phyloP scores from a whole-genome alignment of 2,797 vertebrate genomes.

The Sternotherus odoratus region DNA sequence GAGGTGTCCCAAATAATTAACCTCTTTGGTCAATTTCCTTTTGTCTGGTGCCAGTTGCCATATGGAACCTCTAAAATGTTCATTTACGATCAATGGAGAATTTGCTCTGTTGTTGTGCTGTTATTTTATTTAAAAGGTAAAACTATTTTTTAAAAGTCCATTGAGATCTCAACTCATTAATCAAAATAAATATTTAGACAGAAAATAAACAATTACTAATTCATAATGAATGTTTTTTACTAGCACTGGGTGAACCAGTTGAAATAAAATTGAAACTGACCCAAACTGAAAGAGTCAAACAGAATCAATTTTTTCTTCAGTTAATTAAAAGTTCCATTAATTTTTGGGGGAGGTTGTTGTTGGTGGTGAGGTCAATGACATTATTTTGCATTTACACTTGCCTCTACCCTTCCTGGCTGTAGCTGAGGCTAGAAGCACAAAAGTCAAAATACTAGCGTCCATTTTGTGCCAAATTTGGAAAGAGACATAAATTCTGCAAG shows the following conservation, averaged over 20 bases:
- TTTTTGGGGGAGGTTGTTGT: not conserved
- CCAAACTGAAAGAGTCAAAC: not conserved
- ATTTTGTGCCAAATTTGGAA: conserved; percentile 3
- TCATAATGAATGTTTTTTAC: not conserved
- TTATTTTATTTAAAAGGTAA: conserved; percentile 60
- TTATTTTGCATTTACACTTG: not conserved
- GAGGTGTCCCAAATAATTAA: conserved; percentile 83
- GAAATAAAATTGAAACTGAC: not conserved
- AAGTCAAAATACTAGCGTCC: not conserved
- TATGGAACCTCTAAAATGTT: conserved; percentile 89
- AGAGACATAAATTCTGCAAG: not conserved
- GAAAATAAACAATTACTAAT: conserved; percentile 4
- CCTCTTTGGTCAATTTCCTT: conserved; percentile 79
- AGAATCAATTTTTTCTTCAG: not conserved
- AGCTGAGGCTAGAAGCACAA: not conserved
- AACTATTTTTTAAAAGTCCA: conserved; percentile 48
- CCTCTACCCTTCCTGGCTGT: not conserved
- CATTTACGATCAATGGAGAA: conserved; percentile 49
- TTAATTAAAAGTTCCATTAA: not conserved
- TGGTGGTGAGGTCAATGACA: not conserved
- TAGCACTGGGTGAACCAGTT: not conserved
- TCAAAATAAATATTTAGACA: conserved; percentile 33
- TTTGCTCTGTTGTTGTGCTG: conserved; percentile 12
- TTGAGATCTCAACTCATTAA: conserved; percentile 44
- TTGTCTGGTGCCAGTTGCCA: conserved; percentile 85